Evolutionary conservation across 2,888 invertebrate species (phyloP).

Genomic region (Melikaiella ostensackeni): DNA sequence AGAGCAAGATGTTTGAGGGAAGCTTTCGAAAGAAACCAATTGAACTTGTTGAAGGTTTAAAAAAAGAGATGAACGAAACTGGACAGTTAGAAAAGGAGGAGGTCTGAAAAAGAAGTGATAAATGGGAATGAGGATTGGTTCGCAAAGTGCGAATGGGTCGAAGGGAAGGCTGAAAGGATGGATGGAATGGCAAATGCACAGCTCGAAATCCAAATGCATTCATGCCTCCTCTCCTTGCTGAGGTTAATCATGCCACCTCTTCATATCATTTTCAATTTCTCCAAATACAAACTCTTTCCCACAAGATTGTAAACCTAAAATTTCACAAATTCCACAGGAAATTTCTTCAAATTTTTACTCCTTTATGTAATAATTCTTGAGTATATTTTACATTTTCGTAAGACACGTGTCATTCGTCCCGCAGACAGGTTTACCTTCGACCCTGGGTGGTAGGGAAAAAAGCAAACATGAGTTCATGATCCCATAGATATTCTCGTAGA

Average conservation of each 20-base stretch:
- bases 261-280: not conserved
- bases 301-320: not conserved
- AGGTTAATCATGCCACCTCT: constrained; percentile 19
- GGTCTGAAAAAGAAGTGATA: constrained; percentile 70
- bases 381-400: not conserved
- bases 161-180: constrained; percentile 58
- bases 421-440: not conserved
- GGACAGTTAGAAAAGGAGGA: constrained; percentile 61
- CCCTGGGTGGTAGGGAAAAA: not conserved
- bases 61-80: constrained; percentile 52
- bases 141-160: constrained; percentile 72
- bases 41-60: constrained; percentile 66
- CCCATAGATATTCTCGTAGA: constrained; percentile 2
- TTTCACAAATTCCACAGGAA: not conserved
- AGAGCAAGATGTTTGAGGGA: constrained; percentile 43
- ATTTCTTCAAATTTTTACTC: not conserved
- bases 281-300: not conserved
- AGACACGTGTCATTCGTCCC: not conserved
- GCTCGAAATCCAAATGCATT: constrained; percentile 63
- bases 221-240: constrained; percentile 11
- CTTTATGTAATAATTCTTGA: not conserved
- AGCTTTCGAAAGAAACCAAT: constrained; percentile 64
- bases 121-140: constrained; percentile 75
- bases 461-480: constrained; percentile 8
- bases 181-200: constrained; percentile 55